Conservation (phyloP, 2,797 vertebrate genomes). For the Lerista edwardsae region DNA sequence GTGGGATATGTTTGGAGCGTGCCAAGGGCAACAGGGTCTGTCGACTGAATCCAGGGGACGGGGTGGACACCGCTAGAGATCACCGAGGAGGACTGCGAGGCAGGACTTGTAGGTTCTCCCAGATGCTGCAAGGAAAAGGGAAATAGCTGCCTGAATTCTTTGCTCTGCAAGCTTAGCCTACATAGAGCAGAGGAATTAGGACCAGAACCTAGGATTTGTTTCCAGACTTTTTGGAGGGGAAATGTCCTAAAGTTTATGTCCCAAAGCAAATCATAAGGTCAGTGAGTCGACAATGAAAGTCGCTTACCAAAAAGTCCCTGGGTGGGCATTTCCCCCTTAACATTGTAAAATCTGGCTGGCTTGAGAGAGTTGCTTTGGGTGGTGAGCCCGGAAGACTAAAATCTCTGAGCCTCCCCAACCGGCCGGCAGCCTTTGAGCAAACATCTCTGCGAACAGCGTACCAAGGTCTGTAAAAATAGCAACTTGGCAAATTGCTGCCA, state of each 20-base stretch:
- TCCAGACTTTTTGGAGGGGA: not conserved
- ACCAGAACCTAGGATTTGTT: not conserved
- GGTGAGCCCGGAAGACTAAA: not conserved
- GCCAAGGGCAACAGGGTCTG: not conserved
- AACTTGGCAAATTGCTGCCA: not conserved
- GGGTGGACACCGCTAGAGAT: no score
- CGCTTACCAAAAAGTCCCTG: not conserved
- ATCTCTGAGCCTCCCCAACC: not conserved
- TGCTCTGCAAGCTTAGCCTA: not conserved
- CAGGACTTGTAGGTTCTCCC: not conserved
- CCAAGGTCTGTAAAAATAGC: not conserved
- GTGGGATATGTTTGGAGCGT: not conserved
- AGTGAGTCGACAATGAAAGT: no score
- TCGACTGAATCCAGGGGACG: no score
- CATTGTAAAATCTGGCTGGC: no score
- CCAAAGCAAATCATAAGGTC: not conserved
- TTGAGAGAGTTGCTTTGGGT: not conserved
- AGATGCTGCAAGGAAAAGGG: no score
- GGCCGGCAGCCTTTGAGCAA: not conserved
- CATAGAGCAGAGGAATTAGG: not conserved
- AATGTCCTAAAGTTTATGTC: not conserved
- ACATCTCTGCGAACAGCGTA: not conserved
- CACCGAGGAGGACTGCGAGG: not conserved
- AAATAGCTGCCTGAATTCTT: not conserved
- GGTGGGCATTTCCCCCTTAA: no score